Evolutionary conservation across 2,797 vertebrate genomes (phyloP).

Genomic region (Masticophis lateralis): DNA sequence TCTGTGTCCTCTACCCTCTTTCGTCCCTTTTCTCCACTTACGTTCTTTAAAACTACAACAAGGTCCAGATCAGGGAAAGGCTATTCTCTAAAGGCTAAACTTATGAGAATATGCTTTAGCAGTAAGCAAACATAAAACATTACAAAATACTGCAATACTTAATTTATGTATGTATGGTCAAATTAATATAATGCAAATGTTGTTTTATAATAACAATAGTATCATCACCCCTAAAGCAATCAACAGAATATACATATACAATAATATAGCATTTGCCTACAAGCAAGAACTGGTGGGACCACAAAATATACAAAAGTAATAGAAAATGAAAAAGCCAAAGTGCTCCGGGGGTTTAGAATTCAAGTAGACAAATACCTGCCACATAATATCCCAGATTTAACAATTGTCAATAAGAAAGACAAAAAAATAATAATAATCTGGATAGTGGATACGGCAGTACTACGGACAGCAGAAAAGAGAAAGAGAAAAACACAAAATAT

Average conservation of each 20-base stretch:
- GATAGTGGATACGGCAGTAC: neutral
- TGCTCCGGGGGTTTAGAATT: neutral
- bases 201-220: neutral
- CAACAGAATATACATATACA: neutral
- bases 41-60: neutral
- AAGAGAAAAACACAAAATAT: neutral
- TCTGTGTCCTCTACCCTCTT: neutral
- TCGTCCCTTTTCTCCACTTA: neutral
- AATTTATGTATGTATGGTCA: neutral
- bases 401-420: neutral
- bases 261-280: neutral
- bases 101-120: neutral
- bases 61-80: neutral
- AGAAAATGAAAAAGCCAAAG: neutral
- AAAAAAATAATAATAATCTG: neutral
- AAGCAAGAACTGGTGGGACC: neutral
- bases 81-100: neutral
- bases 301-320: neutral
- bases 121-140: neutral
- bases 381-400: neutral
- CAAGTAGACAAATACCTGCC: neutral
- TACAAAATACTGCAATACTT: neutral
- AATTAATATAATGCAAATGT: neutral
- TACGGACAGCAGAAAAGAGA: neutral
- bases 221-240: neutral